Evolutionary conservation across 1,140 invertebrate genomes (phyloP).

Genomic region (Sinonovacula constricta): DNA sequence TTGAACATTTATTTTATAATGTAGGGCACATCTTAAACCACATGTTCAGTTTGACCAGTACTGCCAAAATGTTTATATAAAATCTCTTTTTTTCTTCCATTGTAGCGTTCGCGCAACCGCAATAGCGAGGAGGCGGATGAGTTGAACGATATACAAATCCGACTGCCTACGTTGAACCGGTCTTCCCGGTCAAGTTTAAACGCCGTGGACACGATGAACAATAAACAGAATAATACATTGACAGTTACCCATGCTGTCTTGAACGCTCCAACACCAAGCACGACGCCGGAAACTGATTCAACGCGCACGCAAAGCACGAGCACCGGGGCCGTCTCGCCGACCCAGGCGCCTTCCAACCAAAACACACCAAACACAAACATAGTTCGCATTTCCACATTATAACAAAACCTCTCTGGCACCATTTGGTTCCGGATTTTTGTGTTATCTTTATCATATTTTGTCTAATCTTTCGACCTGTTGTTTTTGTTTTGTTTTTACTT

Average conservation of each 20-base stretch:
- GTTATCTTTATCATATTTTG: no score
- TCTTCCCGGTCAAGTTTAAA: conserved; percentile 75
- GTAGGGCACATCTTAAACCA: background rate
- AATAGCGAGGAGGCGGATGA: conserved; percentile 78
- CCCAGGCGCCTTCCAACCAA: conserved; percentile 17
- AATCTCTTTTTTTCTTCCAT: background rate
- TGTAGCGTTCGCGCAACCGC: conserved; percentile 68
- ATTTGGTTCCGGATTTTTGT: no score
- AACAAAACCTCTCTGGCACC: conserved; percentile 35
- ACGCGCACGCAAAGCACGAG: conserved; percentile 63
- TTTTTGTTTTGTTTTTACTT: background rate
- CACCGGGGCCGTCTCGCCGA: conserved; percentile 61
- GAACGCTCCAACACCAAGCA: conserved; percentile 70
- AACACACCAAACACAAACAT: conserved; percentile 64
- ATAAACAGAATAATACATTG: conserved; percentile 66
- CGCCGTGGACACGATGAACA: conserved; percentile 64
- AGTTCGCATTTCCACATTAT: conserved; percentile 72
- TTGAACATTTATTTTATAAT: no score
- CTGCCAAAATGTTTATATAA: background rate
- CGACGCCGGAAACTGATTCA: conserved; percentile 72
- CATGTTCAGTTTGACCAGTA: background rate
- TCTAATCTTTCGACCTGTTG: no score
- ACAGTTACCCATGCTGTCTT: conserved; percentile 73
- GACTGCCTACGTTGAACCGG: conserved; percentile 73
- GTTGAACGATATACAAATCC: conserved; percentile 80